Evolutionary conservation across 2,113 vertebrate genomes (phyloP).

Genomic region (Dromaius novaehollandiae): DNA sequence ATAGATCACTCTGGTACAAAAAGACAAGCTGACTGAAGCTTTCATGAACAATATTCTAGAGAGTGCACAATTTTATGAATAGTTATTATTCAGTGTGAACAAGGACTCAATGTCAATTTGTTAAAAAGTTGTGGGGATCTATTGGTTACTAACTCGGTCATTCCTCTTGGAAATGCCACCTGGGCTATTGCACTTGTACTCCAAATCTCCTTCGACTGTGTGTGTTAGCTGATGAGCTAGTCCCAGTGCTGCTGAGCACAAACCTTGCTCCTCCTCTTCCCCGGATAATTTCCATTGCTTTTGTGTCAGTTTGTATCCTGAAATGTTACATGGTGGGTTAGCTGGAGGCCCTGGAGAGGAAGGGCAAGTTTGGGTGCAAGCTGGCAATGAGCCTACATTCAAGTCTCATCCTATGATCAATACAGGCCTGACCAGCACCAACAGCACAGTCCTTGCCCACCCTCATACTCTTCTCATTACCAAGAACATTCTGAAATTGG

Average conservation of each 20-base stretch:
- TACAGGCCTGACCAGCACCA: not conserved
- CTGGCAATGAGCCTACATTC: not conserved
- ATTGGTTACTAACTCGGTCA: not conserved
- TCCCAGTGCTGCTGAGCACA: not conserved
- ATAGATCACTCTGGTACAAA: not conserved
- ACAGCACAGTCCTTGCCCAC: not conserved
- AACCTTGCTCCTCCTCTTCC: not conserved
- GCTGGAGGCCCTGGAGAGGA: not conserved
- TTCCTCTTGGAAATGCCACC: not conserved
- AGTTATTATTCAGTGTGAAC: not conserved
- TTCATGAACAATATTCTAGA: not conserved
- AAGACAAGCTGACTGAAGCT: not conserved
- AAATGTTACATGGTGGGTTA: not conserved
- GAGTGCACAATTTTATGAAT: not conserved
- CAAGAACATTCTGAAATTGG: not conserved
- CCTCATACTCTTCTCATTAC: not conserved
- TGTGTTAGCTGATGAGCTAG: not conserved
- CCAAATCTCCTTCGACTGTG: not conserved
- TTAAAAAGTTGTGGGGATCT: not conserved
- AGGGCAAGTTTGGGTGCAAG: not conserved
- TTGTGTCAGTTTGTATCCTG: not conserved
- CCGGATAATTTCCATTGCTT: not conserved
- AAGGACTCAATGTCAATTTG: not conserved
- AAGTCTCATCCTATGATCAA: not conserved
- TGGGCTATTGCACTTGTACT: not conserved